A percentile compares a stretch with the other conserved stretches of the same genome.
Evolutionary conservation across 2,113 vertebrate species (phyloP).

Genomic region (Malaclemys terrapin): DNA sequence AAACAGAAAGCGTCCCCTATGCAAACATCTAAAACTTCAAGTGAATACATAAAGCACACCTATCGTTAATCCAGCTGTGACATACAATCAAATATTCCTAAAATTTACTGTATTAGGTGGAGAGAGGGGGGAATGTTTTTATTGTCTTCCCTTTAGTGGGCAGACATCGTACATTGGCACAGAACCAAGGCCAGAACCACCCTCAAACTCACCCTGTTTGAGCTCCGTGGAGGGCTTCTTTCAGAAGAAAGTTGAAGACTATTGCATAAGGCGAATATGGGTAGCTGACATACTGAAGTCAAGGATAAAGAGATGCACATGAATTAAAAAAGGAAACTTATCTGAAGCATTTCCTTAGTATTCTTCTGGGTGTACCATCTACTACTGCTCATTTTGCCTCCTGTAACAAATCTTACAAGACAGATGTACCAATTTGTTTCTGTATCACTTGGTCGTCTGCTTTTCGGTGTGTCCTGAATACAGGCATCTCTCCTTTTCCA

Average conservation of each 20-base stretch:
- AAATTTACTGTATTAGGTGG: too few species aligned
- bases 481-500: not conserved
- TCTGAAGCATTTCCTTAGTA: not conserved
- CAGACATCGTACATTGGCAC: not conserved
- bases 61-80: not conserved
- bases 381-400: not conserved
- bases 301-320: not conserved
- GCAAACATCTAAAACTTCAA: not conserved
- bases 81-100: not conserved
- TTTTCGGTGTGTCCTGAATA: not conserved
- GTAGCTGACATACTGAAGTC: not conserved
- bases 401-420: not conserved
- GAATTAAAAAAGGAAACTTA: not conserved
- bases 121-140: not conserved
- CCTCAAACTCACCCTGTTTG: not conserved
- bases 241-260: not conserved
- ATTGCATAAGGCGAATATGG: not conserved
- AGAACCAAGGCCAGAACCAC: not conserved
- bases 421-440: not conserved
- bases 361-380: accelerated
- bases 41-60: not conserved
- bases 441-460: not conserved
- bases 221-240: not conserved
- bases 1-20: not conserved
- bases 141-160: not conserved